Base-by-base conservation (phyloP, 1,140 invertebrate genomes). In the Diploscapter pachys region DNA sequence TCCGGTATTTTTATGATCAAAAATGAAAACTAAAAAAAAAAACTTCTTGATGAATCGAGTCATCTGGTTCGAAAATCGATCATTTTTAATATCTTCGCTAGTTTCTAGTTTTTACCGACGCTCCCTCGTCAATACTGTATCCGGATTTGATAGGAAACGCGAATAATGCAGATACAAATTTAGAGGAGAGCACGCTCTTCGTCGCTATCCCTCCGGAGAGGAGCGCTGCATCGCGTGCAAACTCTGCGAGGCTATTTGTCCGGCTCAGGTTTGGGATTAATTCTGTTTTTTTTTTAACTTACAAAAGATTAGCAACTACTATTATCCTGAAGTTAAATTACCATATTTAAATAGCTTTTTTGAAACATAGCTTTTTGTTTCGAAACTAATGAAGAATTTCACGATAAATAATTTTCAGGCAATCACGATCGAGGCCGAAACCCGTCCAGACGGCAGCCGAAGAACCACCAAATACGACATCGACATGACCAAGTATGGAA, bases 141-240 rank as follows among this genome's bases (percentile, higher is more conserved):
- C 31, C 31, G 31, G 31, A 31, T 31, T 31, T 31, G 31, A 31
- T 31, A 31, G 31, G 31, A 31, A 31, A 31, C 31, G 31, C 31
- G 31, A 31, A 31, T 31, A 31, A 31, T 31, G 31, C 31, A 31
- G 31, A 31, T 31, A 31, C 31, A 31, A 31, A 59, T 67, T 63
- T 66, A 76, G 67, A 63, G 74, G 74, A 54, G 74, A 76, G 54
- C 74, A 76, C 68, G 74, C 74, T 2, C 68, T 76, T 5, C 51
- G 74, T 5, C 67, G 74, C n/a, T 99, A 99, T 88, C 94, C 96
- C 2, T 93, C 93, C 55, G 96, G 96, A 11, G 96, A 99, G 87
- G 96, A 99, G 86, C 89, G 96, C 78, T 99, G 96, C 85, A 99
- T 99, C 87, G 96, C 96, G 52, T 99, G 96, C 86, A 99, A 99